Evolutionary conservation across 2,113 vertebrate species (phyloP), one percentile per base, ranked within the genome.

Genomic region (Tupaia chinensis): DNA sequence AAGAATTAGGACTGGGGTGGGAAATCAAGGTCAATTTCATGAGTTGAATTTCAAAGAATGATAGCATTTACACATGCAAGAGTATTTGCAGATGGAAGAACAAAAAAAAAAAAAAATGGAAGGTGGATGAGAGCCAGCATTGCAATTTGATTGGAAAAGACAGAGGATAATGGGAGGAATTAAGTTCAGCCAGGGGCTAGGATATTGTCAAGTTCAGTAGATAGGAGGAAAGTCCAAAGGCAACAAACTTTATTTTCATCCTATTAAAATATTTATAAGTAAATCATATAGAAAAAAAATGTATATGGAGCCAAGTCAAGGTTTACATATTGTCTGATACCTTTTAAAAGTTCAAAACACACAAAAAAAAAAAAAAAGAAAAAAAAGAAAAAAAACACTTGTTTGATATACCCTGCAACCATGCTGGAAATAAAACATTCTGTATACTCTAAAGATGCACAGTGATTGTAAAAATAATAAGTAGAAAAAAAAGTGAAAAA

Each of bases 1-100:
- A 70, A 20, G 14, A 97, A 91, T 87, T 73, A 87, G 78, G n/a
- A 94, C 27, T 96, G 60, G 15, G n/a, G 58, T 93, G 10, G 60
- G 58, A 93, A 92, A 81, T 89, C 34, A 87, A 94, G 66, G 22
- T 92, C 56, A 63, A 16, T 54, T 96, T 95, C 22, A 87, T 81
- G 61, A 92, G 44, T 32, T 53, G 16, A 94, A 92, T 19, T 13
- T 34, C 80, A 20, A 93, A 86, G 44, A 94, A 94, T n/a, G 27
- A 22, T 91, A 96, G 44, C 54, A 94, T 96, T 91, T 95, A 53
- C 58, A 56, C 56, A 76, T 34, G 15, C 16, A 76, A 22, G 93
- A 16, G 44, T 69, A 34, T 58, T 32, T 7, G 23, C 94, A 93
- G 58, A 77, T 25, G 25, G 32, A 94, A 93, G 58, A 58, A 87